Evolutionary conservation across 2,113 vertebrate species (phyloP).

Genomic region (Corythornis vintsioides): DNA sequence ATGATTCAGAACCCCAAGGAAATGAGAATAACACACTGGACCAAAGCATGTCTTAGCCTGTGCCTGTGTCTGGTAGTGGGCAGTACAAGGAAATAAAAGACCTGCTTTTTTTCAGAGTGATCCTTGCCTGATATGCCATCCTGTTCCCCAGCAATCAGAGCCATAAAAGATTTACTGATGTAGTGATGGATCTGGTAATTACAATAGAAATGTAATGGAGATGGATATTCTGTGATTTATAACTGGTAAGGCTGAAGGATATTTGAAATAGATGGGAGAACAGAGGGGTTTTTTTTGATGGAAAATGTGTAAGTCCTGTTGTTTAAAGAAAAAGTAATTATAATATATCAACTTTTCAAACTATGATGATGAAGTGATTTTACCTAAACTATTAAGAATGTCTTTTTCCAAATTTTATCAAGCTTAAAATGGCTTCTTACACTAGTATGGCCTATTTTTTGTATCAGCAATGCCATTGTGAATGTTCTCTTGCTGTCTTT

Average conservation of each 20-base stretch:
- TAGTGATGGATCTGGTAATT: neutral
- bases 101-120: neutral
- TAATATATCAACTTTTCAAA: neutral
- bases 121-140: neutral
- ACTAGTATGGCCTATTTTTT: neutral
- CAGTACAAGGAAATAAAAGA: neutral
- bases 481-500: conserved; percentile 2
- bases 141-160: neutral
- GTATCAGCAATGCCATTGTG: neutral
- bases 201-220: neutral
- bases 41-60: neutral
- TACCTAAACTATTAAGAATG: neutral
- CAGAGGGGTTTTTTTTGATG: neutral
- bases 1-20: neutral
- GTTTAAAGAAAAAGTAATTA: neutral
- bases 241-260: neutral
- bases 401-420: neutral
- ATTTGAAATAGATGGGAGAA: neutral
- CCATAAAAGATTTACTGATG: neutral
- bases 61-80: neutral
- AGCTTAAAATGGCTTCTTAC: neutral
- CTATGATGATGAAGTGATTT: neutral
- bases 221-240: neutral
- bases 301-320: neutral
- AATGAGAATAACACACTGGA: neutral